Evolutionary conservation across 2,888 invertebrate species (phyloP), one percentile per base, ranked within the genome.

Genomic region (Lithodes maja): DNA sequence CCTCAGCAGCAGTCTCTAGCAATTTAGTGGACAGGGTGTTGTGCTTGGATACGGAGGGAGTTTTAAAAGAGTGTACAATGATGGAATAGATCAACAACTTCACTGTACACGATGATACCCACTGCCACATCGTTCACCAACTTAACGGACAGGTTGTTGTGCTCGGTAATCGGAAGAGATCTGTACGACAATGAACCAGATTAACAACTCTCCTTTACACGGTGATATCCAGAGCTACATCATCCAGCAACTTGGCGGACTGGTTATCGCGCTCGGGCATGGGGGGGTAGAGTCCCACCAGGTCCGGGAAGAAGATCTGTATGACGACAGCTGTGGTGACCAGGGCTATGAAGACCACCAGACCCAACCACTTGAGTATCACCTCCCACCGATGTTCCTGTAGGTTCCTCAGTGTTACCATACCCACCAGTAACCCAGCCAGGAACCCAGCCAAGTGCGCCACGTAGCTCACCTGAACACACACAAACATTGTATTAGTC

Each of bases 371-470:
- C 96, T 97, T 97, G 0, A 97, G 93, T 0, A 96, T 95, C 92
- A 95, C 96, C 94, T 98, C 98, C 97, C 97, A 98, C 87, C 95
- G 95, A 84, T 96, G 95, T 91, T 96, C 96, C 93, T 96, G 96
- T 5, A 98, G 94, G 94, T 98, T 98, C 50, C 97, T 95, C n/a
- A 98, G 94, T 0, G 97, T 96, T 9, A 97, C 96, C 90, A 98
- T 96, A 33, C 97, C 98, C 68, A 98, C 96, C 33, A 98, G 94
- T 90, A 95, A 94, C 92, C 99, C 99, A 85, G 98, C 98, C 1
- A 98, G 92, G 75, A 98, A 97, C 1, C 99, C 99, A 0, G 97
- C 98, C 79, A 99, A 94, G 94, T 99, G 99, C 5, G 99, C 99
- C 0, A 97, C 97, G 93, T 99, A 99, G 12, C 99, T 98, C 85